A percentile compares a stretch with the other conserved stretches of the same genome.
Evolutionary conservation across 2,113 vertebrate species (phyloP).

Genomic region (Indicator indicator): DNA sequence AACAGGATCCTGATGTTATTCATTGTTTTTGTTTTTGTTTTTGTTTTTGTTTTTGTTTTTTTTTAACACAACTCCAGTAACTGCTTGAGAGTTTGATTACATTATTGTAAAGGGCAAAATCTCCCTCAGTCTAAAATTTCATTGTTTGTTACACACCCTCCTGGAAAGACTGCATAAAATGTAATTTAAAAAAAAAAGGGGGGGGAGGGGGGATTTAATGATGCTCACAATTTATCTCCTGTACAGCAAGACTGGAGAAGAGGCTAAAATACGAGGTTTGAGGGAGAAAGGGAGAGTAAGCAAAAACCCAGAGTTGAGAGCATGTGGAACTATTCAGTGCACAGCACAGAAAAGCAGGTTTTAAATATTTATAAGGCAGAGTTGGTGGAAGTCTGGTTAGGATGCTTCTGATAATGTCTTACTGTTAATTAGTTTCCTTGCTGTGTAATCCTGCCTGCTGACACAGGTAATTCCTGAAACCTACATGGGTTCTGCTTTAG

Average conservation of each 20-base stretch:
- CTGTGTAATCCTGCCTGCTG: neutral
- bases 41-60: neutral
- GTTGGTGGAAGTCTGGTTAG: slow-evolving; percentile 6
- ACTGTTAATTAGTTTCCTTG: slow-evolving; percentile 57
- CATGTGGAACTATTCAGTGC: neutral
- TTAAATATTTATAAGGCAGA: slow-evolving; percentile 51
- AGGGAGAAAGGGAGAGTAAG: neutral
- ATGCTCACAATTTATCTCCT: slow-evolving; percentile 34
- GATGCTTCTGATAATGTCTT: slow-evolving; percentile 13
- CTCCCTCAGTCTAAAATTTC: slow-evolving; percentile 50
- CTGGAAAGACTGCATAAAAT: slow-evolving; percentile 32
- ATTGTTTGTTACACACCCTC: slow-evolving; percentile 49
- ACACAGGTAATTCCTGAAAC: slow-evolving; percentile 33
- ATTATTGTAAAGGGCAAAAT: slow-evolving; percentile 64
- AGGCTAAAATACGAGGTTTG: slow-evolving; percentile 26
- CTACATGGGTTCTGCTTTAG: slow-evolving; percentile 3
- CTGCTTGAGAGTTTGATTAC: slow-evolving; percentile 47
- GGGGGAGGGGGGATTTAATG: neutral
- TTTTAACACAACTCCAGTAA: neutral
- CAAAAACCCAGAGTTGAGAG: neutral
- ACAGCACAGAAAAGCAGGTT: neutral
- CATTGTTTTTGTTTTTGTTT: neutral
- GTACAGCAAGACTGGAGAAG: neutral
- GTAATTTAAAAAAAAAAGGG: slow-evolving; percentile 26
- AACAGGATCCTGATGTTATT: slow-evolving; percentile 19